Conservation (phyloP, 2,797 vertebrate genomes). For the Pantherophis vulpinus region DNA sequence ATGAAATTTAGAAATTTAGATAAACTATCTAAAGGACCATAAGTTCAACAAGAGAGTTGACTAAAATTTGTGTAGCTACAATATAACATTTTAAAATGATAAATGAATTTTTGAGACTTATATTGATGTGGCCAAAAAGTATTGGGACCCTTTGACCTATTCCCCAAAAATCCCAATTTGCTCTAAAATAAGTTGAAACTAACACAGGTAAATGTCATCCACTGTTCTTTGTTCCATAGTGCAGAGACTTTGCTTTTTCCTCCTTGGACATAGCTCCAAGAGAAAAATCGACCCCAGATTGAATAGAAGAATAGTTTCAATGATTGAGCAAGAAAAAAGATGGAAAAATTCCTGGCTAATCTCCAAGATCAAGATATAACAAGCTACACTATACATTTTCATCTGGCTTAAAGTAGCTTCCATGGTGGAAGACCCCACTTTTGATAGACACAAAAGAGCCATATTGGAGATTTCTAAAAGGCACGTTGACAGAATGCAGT, state of each 20-base stretch:
- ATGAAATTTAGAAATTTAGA: background rate
- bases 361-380: background rate
- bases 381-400: background rate
- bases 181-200: background rate
- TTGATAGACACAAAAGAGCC: background rate
- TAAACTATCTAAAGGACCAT: background rate
- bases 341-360: background rate
- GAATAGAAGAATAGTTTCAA: background rate
- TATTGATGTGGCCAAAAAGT: background rate
- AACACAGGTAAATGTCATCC: background rate
- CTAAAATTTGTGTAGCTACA: background rate
- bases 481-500: background rate
- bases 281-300: background rate
- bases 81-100: background rate
- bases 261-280: background rate
- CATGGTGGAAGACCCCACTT: background rate
- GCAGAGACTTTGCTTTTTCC: background rate
- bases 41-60: background rate
- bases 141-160: background rate
- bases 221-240: background rate
- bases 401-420: background rate
- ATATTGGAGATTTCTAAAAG: background rate
- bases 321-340: background rate
- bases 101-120: background rate
- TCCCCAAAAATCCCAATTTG: background rate